Base-by-base conservation (phyloP, 2,888 invertebrate genomes). In the Callimorpha dominula region DNA sequence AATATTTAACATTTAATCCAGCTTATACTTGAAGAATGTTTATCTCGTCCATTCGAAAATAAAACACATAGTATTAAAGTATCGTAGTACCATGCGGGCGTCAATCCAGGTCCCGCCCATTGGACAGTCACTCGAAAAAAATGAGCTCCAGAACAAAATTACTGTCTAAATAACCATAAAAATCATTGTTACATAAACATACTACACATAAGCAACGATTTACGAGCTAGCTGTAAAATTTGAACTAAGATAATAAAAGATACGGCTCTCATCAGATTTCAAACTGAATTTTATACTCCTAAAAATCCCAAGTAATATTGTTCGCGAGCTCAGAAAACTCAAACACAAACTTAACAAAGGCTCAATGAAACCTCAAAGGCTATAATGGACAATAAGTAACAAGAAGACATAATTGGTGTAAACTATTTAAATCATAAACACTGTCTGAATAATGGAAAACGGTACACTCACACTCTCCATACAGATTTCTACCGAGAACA, bases 301-400 rank as follows among this genome's bases (percentile, higher is more conserved):
- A 17, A 65, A 69, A 73, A 65, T 70, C 40, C 72, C 71, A 78
- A 82, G 83, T 85, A 84, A 88, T 77, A 80, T 86, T 89, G 87
- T 86, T 88, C 84, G 85, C 86, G 88, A 91, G 89, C 91, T 89
- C 89, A 75, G 71, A 87, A 88, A 87, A 89, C 83, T 80, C 86
- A 87, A 91, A 91, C 87, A 81, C 86, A 90, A 89, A 90, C 89
- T 84, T 88, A 89, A 89, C 84, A 85, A 88, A 89, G 88, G 87
- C 85, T 88, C 87, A 89, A 88, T 85, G 82, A 87, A 87, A 88
- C 81, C 85, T 87, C 86, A 84, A 86, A 86, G 86, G 84, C 86
- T 88, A 85, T 79, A 31, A 60, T 60, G 85, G 84, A 86, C 80
- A 85, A 82, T 80, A 83, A 77, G 82, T 81, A 82, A 85, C 78